Evolutionary conservation across 1,140 invertebrate species (phyloP), one percentile per base, ranked within the genome.

Genomic region (Hylaeus anthracinus): DNA sequence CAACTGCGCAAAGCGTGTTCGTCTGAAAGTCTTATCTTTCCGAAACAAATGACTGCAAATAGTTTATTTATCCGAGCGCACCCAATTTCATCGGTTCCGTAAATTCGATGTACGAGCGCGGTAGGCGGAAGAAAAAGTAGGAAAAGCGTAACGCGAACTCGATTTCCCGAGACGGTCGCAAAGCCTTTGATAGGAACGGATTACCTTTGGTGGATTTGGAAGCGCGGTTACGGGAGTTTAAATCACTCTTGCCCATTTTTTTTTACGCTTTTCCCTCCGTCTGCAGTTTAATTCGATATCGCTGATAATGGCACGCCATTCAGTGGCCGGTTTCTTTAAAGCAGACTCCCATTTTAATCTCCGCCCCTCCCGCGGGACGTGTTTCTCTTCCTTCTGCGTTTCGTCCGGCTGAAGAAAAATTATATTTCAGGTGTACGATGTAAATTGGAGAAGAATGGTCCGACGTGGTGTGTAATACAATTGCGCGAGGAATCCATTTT

Each of bases 291-390:
- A 66, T 81, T 43, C 58, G 48, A 69, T 61, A 58, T 77, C 55
- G 9, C 43, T 14, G 14, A n/a, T 60, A 26, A 14, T 12, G n/a
- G 48, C 55, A n/a, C 14, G 26, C 39, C 53, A 64, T 60, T 81
- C 39, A 55, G 43, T 76, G 66, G 65, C 15, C 70, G 55, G 58
- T 15, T 51, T 72, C 60, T 60, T 6, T 39, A 84, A 81, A 81
- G 10, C 72, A 39, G 60, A 37, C n/a, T 67, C 48, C 48, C 56
- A 43, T 58, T 74, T 58, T 56, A 55, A 72, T 75, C 51, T 69
- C 43, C 5, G 4, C 37, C 4, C n/a, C n/a, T n/a, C 39, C 66
- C 10, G 14, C 15, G 6, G n/a, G 15, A 83, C 48, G 1, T 8
- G 41, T 15, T 26, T 45, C 8, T 8, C 1, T 55, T 53, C 72